Base-by-base conservation (phyloP, 2,888 invertebrate genomes). In the Ferrisia virgata region DNA sequence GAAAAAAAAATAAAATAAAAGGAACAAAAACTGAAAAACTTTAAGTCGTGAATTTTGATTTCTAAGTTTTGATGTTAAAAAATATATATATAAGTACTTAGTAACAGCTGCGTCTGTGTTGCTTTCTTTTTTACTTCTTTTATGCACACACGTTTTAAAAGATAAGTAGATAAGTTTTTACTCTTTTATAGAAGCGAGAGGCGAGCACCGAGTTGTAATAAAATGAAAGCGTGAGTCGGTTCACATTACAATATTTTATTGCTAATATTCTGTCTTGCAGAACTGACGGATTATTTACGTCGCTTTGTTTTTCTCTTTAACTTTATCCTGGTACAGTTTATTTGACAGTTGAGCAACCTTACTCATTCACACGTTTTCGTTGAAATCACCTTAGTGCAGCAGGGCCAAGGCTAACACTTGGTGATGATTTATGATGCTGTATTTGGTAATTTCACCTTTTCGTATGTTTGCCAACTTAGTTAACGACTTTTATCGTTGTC, bases 281-380 rank as follows among this genome's bases (percentile, higher is more conserved):
- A 83, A 72, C 83, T 83, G 83, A 83, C 83, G 83, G 83, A 83
- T 83, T 83, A 83, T 83, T 83, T 83, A 83, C 83, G 83, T 64
- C 25, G 76, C 69, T 43, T 43, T 83, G 33, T 83, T 76, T 83
- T 43, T 83, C 33, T 83, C 39, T 82, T 82, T 82, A 25, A 64
- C 69, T 39, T 40, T 82, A 69, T 76, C 72, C 72, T 33, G 36
- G 72, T 76, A 76, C 72, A 36, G 33, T 76, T 76, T 76, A 76
- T 36, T 76, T 76, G 72, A 76, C 72, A 76, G 72, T 76, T 76
- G 72, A 76, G 72, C 72, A 76, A 76, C 72, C 36, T 76, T 76
- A 76, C 72, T 72, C 72, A 36, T 76, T 76, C 72, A 28, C 36
- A 18, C 72, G 72, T 76, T 76, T 36, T 22, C 25, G 72, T 36